phyloP scores from a whole-genome alignment of 2,888 invertebrate species.

The Alsophila aescularia region DNA sequence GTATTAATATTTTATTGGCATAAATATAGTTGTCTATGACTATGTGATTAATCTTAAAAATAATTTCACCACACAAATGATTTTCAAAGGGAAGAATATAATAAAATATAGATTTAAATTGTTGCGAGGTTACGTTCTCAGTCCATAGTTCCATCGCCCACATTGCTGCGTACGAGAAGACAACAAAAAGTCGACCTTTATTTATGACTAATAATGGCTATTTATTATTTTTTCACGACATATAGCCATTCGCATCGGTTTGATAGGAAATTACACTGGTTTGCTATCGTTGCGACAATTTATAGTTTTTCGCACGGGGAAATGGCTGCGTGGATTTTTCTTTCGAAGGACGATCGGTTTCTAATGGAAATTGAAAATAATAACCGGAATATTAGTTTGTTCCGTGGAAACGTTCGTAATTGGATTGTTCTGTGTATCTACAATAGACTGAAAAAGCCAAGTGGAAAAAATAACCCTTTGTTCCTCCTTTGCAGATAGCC shows the following conservation, averaged over 20 bases:
- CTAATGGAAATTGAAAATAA: neutral
- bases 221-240: conserved; percentile 53
- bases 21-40: too few species aligned
- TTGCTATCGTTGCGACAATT: conserved; percentile 34
- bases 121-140: conserved; percentile 4
- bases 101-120: neutral
- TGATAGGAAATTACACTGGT: conserved; percentile 55
- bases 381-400: neutral
- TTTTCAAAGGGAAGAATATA: too few species aligned
- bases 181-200: conserved; percentile 52
- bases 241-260: conserved; percentile 47
- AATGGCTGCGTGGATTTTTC: conserved; percentile 11
- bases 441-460: neutral
- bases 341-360: neutral
- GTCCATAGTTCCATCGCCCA: conserved; percentile 38
- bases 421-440: neutral
- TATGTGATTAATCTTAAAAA: too few species aligned
- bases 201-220: conserved; percentile 61
- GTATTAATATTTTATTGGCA: neutral
- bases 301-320: conserved; percentile 28
- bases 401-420: neutral
- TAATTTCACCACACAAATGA: neutral
- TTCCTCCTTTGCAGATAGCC: too few species aligned
- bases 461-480: too few species aligned
- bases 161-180: conserved; percentile 37